Conservation (phyloP, 2,888 invertebrate species). For the Adineta ricciae region DNA sequence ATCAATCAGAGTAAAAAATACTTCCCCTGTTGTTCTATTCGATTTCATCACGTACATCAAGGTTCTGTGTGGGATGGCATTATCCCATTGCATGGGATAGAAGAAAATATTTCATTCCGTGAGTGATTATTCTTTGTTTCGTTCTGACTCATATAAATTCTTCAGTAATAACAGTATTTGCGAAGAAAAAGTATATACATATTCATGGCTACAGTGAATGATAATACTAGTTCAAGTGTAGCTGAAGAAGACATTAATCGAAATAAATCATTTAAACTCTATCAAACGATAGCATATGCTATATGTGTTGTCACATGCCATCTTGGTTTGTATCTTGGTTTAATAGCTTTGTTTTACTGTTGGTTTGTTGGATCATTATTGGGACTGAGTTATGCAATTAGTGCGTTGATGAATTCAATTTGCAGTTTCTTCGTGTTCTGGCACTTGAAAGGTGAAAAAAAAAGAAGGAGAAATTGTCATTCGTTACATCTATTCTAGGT, state of each 20-base stretch:
- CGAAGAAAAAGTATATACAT: no score
- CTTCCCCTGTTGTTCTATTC: no score
- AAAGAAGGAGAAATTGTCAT: no score
- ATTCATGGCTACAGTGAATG: neutral
- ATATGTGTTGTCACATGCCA: neutral
- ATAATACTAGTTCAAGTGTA: neutral
- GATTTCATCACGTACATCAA: no score
- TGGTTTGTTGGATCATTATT: neutral
- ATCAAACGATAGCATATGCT: neutral
- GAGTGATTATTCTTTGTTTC: no score
- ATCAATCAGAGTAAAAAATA: no score
- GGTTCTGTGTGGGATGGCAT: no score
- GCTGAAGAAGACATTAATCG: neutral
- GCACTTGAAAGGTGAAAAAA: neutral
- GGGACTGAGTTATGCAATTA: neutral
- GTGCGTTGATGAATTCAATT: conserved; percentile 5
- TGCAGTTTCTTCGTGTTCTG: neutral
- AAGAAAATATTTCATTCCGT: no score
- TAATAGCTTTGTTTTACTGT: neutral
- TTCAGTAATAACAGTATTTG: no score
- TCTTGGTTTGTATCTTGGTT: neutral
- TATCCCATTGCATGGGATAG: no score
- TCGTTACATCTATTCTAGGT: neutral
- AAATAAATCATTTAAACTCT: neutral
- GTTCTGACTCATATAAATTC: no score